Evolutionary conservation across 2,113 vertebrate genomes (phyloP).

Genomic region (Anser cygnoides): DNA sequence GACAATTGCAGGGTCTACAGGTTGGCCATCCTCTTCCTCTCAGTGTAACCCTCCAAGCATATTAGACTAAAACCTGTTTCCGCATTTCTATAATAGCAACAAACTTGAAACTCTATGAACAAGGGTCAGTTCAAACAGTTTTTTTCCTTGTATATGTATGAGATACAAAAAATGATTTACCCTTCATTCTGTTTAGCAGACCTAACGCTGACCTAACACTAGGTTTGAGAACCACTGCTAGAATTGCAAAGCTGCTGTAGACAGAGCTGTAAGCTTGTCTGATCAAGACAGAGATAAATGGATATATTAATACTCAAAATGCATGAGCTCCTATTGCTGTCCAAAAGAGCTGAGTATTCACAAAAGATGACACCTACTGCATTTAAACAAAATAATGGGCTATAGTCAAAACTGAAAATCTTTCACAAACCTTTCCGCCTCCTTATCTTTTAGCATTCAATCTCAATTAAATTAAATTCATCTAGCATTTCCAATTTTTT

Average conservation of each 20-base stretch:
- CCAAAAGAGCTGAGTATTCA: not conserved
- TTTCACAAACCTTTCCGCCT: not conserved
- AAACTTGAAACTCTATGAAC: not conserved
- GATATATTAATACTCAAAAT: not conserved
- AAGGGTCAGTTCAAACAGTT: not conserved
- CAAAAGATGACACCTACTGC: not conserved
- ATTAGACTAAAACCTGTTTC: not conserved
- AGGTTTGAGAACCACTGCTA: not conserved
- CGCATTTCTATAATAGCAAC: not conserved
- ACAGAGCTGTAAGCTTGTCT: not conserved
- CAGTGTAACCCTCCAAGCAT: not conserved
- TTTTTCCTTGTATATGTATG: not conserved
- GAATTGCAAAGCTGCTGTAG: slow-evolving; percentile 13
- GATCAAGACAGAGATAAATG: not conserved
- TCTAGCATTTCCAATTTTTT: not conserved
- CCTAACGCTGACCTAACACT: not conserved
- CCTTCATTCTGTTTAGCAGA: not conserved
- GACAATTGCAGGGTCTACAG: not conserved
- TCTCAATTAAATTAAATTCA: not conserved
- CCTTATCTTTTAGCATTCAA: not conserved
- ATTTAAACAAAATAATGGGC: not conserved
- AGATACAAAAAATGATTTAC: not conserved
- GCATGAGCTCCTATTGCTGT: not conserved
- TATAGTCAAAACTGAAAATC: not conserved
- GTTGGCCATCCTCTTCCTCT: not conserved